These are phyloP conservation scores for Nettapus auritus DNA, from an alignment of 2,113 vertebrate species.

Conservation along the genomic window DNA sequence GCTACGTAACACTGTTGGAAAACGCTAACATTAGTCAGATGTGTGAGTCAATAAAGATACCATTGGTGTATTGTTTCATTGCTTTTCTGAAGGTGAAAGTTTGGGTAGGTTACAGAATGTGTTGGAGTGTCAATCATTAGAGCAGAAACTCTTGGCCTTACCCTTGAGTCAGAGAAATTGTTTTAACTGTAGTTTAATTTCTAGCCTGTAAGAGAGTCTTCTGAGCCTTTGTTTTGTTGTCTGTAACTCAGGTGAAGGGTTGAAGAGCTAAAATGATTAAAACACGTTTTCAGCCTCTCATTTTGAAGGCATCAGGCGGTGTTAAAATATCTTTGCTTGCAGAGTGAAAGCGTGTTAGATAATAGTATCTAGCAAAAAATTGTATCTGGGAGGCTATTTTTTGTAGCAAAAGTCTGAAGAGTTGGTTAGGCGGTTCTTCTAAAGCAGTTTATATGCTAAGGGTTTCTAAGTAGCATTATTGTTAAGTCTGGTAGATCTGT, in stretches of 20 bases:
- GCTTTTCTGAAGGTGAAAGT: background rate
- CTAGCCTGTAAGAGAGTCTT: background rate
- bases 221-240: fast-evolving
- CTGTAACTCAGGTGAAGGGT: background rate
- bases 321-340: background rate
- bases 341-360: background rate
- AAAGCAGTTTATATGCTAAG: background rate
- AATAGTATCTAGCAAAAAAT: background rate
- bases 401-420: background rate
- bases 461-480: background rate
- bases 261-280: background rate
- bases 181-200: background rate
- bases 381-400: background rate
- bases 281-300: background rate
- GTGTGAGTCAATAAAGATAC: constrained; percentile 84
- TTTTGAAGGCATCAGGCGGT: background rate
- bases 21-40: constrained; percentile 95
- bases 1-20: constrained; percentile 94
- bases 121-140: background rate
- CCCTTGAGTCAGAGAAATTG: background rate
- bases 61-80: background rate
- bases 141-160: background rate
- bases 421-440: background rate
- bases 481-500: constrained; percentile 20
- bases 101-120: background rate